Percentiles rank a stretch among this genome's conserved stretches.
Evolutionary conservation across 2,113 vertebrate genomes (phyloP).

Genomic region (Petromus typicus): DNA sequence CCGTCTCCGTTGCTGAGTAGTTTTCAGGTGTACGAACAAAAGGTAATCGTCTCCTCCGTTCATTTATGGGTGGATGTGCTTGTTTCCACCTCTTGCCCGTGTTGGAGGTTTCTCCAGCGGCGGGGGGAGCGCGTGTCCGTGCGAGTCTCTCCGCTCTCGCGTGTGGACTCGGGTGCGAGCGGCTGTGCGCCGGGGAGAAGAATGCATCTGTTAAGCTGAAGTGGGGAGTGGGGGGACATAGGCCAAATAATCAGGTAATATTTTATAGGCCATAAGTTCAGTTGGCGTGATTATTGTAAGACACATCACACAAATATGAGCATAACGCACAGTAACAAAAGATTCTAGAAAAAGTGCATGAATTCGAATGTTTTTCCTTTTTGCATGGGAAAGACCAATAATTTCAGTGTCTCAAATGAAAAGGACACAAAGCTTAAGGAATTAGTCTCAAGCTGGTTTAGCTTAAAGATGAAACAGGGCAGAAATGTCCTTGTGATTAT

Average conservation of each 20-base stretch:
- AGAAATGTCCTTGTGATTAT: no score
- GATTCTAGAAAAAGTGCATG: not conserved
- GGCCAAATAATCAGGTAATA: not conserved
- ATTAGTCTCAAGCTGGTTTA: not conserved
- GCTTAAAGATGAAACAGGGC: no score
- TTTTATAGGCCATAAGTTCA: not conserved
- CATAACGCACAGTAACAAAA: not conserved
- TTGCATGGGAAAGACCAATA: not conserved
- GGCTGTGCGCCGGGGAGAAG: not conserved
- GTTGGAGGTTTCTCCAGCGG: no score
- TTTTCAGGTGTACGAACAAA: no score
- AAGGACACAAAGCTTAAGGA: not conserved
- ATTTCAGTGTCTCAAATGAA: not conserved
- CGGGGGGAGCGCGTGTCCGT: accelerated
- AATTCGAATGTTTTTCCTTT: not conserved
- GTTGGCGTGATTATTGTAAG: not conserved
- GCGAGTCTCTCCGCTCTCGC: not conserved
- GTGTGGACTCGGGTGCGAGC: not conserved
- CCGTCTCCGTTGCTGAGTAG: not conserved
- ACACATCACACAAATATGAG: not conserved
- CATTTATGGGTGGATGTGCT: not conserved
- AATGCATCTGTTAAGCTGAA: not conserved
- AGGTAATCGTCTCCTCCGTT: not conserved
- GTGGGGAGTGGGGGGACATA: not conserved
- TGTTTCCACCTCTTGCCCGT: not conserved